These are phyloP conservation scores for Monopis laevigella DNA, from an alignment of 2,888 invertebrate species.

Conservation along the genomic window DNA sequence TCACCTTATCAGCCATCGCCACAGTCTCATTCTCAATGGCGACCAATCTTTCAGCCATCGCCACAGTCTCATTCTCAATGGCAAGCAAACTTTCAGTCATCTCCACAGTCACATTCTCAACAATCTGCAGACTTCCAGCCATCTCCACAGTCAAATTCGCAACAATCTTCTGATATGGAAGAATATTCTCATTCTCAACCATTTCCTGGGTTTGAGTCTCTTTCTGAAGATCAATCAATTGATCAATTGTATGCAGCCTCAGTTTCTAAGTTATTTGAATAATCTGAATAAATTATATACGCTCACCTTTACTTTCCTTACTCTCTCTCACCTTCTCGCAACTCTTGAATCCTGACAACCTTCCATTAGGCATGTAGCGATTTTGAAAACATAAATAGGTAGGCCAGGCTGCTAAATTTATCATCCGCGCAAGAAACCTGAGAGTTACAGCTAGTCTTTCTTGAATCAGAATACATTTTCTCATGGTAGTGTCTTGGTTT, in stretches of 20 bases:
- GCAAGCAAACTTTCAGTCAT: not conserved
- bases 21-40: conserved; percentile 14
- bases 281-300: conserved; percentile 15
- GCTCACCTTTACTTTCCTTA: conserved; percentile 15
- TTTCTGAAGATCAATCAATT: conserved; percentile 15
- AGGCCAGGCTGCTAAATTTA: too few species aligned
- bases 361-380: too few species aligned
- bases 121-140: conserved; percentile 13
- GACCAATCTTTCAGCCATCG: conserved; percentile 14
- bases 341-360: too few species aligned
- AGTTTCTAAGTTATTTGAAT: conserved; percentile 14
- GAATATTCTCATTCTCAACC: conserved; percentile 17
- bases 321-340: conserved; percentile 14
- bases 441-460: too few species aligned
- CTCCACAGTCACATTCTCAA: conserved; percentile 14
- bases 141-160: conserved; percentile 14
- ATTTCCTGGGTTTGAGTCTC: conserved; percentile 15
- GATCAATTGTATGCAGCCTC: conserved; percentile 15
- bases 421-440: too few species aligned
- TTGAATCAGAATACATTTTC: too few species aligned
- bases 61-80: conserved; percentile 13
- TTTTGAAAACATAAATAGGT: too few species aligned
- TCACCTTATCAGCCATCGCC: conserved; percentile 14
- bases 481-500: too few species aligned
- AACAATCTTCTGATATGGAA: conserved; percentile 14